These are phyloP conservation scores for Rhingia rostrata DNA, from an alignment of 2,888 invertebrate genomes.

Conservation along the genomic window DNA sequence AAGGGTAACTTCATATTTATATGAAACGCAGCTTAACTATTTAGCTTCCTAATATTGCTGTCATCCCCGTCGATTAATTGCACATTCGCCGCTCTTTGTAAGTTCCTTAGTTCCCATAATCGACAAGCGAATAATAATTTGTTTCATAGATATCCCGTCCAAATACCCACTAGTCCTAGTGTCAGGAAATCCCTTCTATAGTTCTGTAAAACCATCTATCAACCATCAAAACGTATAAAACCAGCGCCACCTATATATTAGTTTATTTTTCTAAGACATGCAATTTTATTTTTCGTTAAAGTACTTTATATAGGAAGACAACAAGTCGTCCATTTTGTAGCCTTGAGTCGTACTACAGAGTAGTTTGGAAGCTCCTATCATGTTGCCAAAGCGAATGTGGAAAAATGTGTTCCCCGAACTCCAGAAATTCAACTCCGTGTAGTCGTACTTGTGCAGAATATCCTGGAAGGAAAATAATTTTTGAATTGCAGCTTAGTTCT, in stretches of 20 bases:
- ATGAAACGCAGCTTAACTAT: no score
- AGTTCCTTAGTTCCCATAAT: no score
- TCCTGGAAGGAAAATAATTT: conserved; percentile 85
- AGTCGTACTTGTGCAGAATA: conserved; percentile 91
- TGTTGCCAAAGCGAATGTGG: conserved; percentile 97
- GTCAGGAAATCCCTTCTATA: no score
- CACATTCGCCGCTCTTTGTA: no score
- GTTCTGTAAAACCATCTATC: no score
- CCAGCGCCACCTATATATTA: not conserved
- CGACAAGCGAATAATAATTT: no score
- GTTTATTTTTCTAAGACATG: conserved; percentile 3
- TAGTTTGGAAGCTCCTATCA: conserved; percentile 93
- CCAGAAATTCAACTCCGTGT: conserved; percentile 96
- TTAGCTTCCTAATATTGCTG: no score
- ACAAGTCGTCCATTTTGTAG: conserved; percentile 98
- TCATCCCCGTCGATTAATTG: no score
- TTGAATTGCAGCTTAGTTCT: not conserved
- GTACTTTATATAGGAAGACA: conserved; percentile 93
- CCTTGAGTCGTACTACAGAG: conserved; percentile 96
- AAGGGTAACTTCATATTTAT: no score
- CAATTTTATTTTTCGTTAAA: conserved; percentile 75
- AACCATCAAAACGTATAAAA: not conserved
- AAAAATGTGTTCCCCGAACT: conserved; percentile 97
- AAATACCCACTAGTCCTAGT: no score
- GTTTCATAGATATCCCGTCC: no score